Conservation (phyloP, 2,113 vertebrate genomes). For the Rhea pennata region DNA sequence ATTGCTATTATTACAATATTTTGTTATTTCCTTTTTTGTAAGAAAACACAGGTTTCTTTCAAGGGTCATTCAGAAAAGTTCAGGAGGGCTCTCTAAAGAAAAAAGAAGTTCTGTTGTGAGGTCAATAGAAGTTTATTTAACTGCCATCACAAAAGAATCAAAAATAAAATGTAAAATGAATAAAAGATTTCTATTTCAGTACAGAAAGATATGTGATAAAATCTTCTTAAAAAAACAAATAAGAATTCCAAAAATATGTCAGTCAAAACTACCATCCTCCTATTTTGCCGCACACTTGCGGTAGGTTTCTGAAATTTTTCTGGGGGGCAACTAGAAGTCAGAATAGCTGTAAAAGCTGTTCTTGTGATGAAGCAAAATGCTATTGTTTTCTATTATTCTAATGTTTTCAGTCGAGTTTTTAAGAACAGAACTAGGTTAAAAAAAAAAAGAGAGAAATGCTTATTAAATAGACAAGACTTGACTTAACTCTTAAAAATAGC, state of each 20-base stretch:
- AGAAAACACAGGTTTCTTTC: background rate
- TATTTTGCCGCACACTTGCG: background rate
- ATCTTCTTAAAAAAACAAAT: background rate
- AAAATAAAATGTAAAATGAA: background rate
- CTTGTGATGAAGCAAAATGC: background rate
- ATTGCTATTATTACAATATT: background rate
- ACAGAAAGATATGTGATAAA: background rate
- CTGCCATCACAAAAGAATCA: background rate
- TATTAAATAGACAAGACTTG: background rate
- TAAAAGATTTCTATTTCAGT: background rate
- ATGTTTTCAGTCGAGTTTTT: background rate
- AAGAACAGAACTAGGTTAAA: background rate
- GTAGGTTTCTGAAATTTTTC: background rate
- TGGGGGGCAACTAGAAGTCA: background rate
- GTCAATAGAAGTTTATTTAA: background rate
- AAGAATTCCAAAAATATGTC: accelerated
- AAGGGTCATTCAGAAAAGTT: background rate
- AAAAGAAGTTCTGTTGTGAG: background rate
- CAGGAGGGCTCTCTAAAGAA: background rate
- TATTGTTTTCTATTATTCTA: background rate
- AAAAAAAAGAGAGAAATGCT: background rate
- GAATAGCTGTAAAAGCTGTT: background rate
- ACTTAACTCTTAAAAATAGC: background rate
- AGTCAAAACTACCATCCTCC: background rate
- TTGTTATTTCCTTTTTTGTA: background rate